Percentiles rank a stretch among this genome's conserved stretches.
phyloP scores from a whole-genome alignment of 1,140 invertebrate genomes.

The Armadillidium nasatum region DNA sequence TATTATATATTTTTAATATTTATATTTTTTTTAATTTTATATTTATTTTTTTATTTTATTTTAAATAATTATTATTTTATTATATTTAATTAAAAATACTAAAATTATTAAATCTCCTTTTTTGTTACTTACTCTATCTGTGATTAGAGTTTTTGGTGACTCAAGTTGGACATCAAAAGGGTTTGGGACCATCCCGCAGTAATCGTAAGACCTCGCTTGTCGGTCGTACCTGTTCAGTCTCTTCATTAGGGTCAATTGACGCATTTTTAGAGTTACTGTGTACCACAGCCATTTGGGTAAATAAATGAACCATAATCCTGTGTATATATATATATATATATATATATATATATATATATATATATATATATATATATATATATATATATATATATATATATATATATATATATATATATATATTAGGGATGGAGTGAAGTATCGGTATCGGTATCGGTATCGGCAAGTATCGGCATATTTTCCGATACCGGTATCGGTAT shows the following conservation, averaged over 20 bases:
- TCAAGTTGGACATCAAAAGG: conserved; percentile 12
- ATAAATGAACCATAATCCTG: background rate
- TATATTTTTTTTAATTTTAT: background rate
- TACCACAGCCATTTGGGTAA: background rate
- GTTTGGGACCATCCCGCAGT: conserved; percentile 12
- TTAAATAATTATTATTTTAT: too few species aligned
- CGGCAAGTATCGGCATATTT: too few species aligned
- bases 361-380: conserved; percentile 6
- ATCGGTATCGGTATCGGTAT: too few species aligned
- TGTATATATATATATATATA: background rate
- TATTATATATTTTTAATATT: too few species aligned
- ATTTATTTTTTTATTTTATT: too few species aligned
- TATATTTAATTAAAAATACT: too few species aligned
- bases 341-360: conserved; percentile 6
- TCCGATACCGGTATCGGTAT: too few species aligned
- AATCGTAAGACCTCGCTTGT: background rate
- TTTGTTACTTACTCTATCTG: conserved; percentile 20
- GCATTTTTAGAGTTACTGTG: background rate
- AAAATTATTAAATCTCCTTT: too few species aligned
- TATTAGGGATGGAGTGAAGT: too few species aligned
- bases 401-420: too few species aligned
- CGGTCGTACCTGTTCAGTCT: background rate
- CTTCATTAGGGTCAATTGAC: background rate
- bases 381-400: conserved; percentile 1
- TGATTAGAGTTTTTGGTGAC: conserved; percentile 9